Conservation (phyloP, 37 sponge, comb jelly and placozoan genomes). For the Mnemiopsis leidyi region DNA sequence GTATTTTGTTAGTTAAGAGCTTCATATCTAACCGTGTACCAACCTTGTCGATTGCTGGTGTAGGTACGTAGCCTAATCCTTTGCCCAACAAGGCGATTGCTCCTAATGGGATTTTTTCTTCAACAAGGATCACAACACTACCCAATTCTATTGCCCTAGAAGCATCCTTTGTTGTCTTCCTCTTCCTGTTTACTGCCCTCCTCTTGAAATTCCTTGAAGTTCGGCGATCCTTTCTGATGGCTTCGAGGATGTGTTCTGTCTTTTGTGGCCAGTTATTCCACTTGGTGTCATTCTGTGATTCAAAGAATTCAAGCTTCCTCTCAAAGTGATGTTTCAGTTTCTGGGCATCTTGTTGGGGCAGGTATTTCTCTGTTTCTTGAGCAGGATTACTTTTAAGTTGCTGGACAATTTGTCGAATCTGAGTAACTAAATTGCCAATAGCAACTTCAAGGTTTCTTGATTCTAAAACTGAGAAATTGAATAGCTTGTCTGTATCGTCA, state of each 20-base stretch:
- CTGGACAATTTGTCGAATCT: background rate
- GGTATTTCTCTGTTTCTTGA: background rate
- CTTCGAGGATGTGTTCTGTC: background rate
- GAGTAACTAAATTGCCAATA: background rate
- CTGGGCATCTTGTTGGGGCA: background rate
- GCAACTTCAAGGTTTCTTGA: background rate
- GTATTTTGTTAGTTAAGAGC: background rate
- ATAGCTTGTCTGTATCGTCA: background rate
- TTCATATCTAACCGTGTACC: background rate
- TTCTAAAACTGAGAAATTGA: background rate
- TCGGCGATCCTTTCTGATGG: background rate
- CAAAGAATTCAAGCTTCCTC: background rate
- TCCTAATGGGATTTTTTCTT: background rate
- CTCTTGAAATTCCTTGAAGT: background rate
- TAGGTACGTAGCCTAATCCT: background rate
- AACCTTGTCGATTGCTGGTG: background rate
- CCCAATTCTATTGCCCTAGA: background rate
- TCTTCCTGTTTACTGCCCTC: background rate
- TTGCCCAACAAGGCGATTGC: background rate
- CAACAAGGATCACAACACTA: constrained; percentile 3
- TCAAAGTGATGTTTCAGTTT: background rate
- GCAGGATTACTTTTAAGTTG: background rate
- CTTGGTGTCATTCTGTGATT: background rate
- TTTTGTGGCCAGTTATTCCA: background rate
- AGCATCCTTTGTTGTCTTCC: background rate